Conservation (phyloP, 35 echinoderm and acorn worm genomes). For the Holothuria glaberrima region DNA sequence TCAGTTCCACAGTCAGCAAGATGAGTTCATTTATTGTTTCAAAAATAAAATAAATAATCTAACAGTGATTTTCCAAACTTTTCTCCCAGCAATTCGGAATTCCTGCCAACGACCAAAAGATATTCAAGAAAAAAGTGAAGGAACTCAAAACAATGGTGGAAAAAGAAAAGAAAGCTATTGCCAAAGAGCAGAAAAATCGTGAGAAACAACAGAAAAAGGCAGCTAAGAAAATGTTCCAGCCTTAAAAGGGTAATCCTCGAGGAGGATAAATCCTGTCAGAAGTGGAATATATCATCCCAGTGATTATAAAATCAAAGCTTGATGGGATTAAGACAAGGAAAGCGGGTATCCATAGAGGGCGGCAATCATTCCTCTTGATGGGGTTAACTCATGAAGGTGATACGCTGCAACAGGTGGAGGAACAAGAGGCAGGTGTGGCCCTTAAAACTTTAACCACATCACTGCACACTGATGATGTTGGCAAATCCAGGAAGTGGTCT, state of each 20-base stretch:
- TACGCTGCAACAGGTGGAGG: too few relatives aligned
- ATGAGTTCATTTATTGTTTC: neutral
- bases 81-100: conserved; percentile 82
- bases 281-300: too few relatives aligned
- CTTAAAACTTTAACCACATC: too few relatives aligned
- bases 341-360: too few relatives aligned
- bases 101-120: conserved; percentile 66
- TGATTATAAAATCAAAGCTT: too few relatives aligned
- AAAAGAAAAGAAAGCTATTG: conserved; percentile 79
- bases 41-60: neutral
- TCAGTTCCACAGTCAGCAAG: neutral
- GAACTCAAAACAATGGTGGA: conserved; percentile 87
- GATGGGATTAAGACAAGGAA: too few relatives aligned
- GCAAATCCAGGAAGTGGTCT: too few relatives aligned
- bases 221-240: conserved; percentile 87
- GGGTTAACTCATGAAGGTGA: too few relatives aligned
- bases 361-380: too few relatives aligned
- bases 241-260: neutral
- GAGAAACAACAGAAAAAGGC: conserved; percentile 98
- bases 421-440: too few relatives aligned
- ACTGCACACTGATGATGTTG: too few relatives aligned
- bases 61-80: neutral
- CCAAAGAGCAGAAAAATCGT: conserved; percentile 86
- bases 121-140: conserved; percentile 96
- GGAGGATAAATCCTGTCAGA: too few relatives aligned